phyloP scores from a whole-genome alignment of 1,140 invertebrate species.

The Oncopodura yosiiana region DNA sequence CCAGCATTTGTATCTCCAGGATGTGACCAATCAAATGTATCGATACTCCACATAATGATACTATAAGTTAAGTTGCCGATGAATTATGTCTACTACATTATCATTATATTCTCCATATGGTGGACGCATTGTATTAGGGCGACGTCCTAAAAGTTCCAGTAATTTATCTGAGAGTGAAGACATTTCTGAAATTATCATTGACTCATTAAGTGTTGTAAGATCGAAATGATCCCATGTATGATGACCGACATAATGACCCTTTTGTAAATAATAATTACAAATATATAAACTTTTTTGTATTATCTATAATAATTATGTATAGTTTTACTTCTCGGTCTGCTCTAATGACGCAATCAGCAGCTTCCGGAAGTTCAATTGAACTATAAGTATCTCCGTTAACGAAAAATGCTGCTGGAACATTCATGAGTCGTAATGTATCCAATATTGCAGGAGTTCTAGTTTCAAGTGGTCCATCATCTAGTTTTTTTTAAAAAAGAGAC shows the following conservation, averaged over 20 bases:
- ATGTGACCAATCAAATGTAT: background rate
- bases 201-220: background rate
- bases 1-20: constrained; percentile 2
- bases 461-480: too few relatives aligned
- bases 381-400: constrained; percentile 1
- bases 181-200: background rate
- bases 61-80: background rate
- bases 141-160: background rate
- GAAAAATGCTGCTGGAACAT: constrained; percentile 9
- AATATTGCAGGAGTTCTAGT: too few relatives aligned
- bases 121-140: constrained; percentile 6
- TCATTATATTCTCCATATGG: constrained; percentile 14
- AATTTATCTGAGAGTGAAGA: background rate
- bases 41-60: background rate
- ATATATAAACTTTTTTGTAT: background rate
- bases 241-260: background rate
- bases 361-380: background rate
- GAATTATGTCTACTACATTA: background rate
- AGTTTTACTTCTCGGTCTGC: background rate
- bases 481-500: too few relatives aligned
- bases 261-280: background rate
- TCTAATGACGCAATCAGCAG: background rate
- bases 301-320: background rate
- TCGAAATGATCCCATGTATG: background rate
- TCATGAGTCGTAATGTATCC: too few relatives aligned